Base-by-base conservation (phyloP, 2,888 invertebrate genomes). In the Phoronis australis region DNA sequence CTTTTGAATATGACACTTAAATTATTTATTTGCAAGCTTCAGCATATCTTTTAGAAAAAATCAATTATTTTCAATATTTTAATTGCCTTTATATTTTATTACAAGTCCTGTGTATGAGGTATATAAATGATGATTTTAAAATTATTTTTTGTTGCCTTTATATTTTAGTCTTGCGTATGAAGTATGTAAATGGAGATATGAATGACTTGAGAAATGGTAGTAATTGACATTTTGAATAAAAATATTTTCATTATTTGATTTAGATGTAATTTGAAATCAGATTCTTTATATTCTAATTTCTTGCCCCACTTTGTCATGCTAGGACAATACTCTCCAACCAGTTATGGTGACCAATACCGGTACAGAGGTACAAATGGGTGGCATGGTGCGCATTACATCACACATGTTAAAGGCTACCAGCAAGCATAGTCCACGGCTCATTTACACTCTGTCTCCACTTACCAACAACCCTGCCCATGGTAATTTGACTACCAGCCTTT, bases 291-390 rank as follows among this genome's bases (percentile, higher is more conserved):
- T 31, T 9, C 31, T 43, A n/a, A 15, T 25, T n/a, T 43, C 15
- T 3, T 25, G 6, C 21, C n/a, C n/a, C 26, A 26, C 27, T 45
- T 22, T 48, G 38, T 37, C n/a, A 12, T 55, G 54, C 18, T 56
- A 70, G 70, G 65, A 61, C 46, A 61, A 61, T 43, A 44, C 51
- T 18, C 50, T 56, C 1, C 70, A n/a, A n/a, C n/a, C 70, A 18
- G 52, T 68, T 22, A 48, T 70, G 45, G 51, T 66, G 24, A 56
- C 59, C 45, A 69, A 69, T 49, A 56, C 51, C 20, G 60, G 62
- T 20, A 65, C 59, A 15, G 60, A 61, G 45, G 65, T 68, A 21
- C 48, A 45, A 35, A 27, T 38, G 1, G 51, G 54, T 4, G 51
- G 50, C 6, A 42, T 47, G 42, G 42, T 47, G 1, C 47, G 22